Conservation (phyloP, 2,888 invertebrate species). For the Endomychus coccineus region DNA sequence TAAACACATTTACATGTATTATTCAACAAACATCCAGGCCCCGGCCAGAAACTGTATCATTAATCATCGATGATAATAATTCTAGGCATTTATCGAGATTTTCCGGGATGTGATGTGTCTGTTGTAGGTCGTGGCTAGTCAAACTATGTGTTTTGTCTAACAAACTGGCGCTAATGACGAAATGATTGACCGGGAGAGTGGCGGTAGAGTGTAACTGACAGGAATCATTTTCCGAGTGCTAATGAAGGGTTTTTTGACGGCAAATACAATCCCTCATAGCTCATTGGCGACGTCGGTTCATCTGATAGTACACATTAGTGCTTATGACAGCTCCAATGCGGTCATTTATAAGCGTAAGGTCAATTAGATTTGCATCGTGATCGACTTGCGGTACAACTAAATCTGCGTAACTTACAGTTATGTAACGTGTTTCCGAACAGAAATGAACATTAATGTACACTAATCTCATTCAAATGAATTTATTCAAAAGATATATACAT, state of each 20-base stretch:
- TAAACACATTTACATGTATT: too few relatives aligned
- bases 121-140: too few relatives aligned
- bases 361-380: slow-evolving; percentile 41
- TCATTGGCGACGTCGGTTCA: slow-evolving; percentile 39
- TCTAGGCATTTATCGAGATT: slow-evolving; percentile 39
- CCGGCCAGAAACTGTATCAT: too few relatives aligned
- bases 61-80: slow-evolving; percentile 40
- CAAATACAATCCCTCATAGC: slow-evolving; percentile 40
- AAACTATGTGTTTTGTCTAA: slow-evolving; percentile 32
- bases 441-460: too few relatives aligned
- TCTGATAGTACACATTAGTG: slow-evolving; percentile 43
- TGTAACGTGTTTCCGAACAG: too few relatives aligned
- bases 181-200: slow-evolving; percentile 41
- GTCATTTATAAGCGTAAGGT: slow-evolving; percentile 44
- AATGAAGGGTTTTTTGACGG: slow-evolving; percentile 44
- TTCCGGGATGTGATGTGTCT: slow-evolving; percentile 32
- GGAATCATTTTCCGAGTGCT: slow-evolving; percentile 44
- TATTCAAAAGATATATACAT: too few relatives aligned
- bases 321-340: slow-evolving; percentile 41
- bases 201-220: slow-evolving; percentile 38
- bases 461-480: too few relatives aligned
- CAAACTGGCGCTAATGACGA: slow-evolving; percentile 34
- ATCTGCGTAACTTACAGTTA: too few relatives aligned
- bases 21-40: too few relatives aligned
- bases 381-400: too few relatives aligned